Conservation (phyloP, 1,140 invertebrate species). For the Rhopalosiphum maidis region DNA sequence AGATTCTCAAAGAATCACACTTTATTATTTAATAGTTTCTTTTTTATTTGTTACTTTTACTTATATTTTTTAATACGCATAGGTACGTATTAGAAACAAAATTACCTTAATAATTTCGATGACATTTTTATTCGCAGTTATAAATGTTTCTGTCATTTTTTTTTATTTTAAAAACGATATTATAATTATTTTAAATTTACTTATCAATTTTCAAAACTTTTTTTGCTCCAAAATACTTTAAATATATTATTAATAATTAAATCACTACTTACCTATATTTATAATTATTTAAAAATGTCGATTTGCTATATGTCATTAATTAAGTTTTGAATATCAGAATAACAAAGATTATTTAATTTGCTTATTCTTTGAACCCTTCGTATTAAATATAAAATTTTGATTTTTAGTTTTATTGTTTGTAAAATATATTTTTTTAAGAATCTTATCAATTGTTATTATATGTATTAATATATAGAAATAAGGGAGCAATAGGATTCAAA, state of each 20-base stretch:
- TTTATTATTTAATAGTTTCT: not conserved
- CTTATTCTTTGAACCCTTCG: not conserved
- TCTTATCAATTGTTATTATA: not conserved
- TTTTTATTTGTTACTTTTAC: not conserved
- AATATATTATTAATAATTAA: not conserved
- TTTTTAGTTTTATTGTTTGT: not conserved
- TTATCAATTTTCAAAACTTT: not conserved
- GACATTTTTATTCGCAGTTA: not conserved
- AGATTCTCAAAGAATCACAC: not conserved
- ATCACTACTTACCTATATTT: not conserved
- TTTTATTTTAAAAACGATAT: too few species aligned
- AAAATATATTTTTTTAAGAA: not conserved
- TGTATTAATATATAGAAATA: not conserved
- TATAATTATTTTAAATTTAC: not conserved
- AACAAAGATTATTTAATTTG: not conserved
- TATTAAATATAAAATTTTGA: not conserved
- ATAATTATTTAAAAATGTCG: not conserved
- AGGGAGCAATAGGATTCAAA: not conserved
- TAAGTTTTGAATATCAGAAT: not conserved
- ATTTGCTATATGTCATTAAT: not conserved
- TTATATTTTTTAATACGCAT: not conserved
- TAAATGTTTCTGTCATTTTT: not conserved
- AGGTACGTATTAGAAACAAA: not conserved
- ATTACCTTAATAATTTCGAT: not conserved
- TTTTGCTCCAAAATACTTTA: not conserved